These are phyloP conservation scores for Gnathonemus echidnorhynchus DNA, from an alignment of 2,113 vertebrate species.

Conservation along the genomic window DNA sequence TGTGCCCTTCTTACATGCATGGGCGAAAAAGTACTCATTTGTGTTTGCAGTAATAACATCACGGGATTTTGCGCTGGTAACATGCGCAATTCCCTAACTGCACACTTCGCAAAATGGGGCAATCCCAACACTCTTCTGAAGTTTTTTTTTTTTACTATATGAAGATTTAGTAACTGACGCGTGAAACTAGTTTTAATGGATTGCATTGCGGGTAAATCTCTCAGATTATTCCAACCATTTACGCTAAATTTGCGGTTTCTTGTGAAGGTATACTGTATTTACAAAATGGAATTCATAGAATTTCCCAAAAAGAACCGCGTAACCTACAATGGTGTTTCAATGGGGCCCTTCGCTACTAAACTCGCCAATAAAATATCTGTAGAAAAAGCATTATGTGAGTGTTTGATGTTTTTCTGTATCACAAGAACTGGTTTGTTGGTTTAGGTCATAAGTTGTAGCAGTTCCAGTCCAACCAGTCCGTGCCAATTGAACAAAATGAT, in stretches of 20 bases:
- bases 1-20: neutral
- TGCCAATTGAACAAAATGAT: neutral
- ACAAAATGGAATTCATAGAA: neutral
- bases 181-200: neutral
- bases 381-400: neutral
- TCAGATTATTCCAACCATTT: neutral
- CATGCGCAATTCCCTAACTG: neutral
- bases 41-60: neutral
- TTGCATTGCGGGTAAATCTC: neutral
- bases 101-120: neutral
- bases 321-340: neutral
- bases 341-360: neutral
- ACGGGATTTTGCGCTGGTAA: neutral
- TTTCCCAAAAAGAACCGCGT: neutral
- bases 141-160: neutral
- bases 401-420: neutral
- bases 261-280: neutral
- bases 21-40: neutral
- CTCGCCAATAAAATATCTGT: neutral
- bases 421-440: neutral
- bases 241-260: neutral
- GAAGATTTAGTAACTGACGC: neutral
- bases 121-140: neutral
- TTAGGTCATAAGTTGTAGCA: neutral
- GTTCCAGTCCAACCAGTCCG: neutral